Percentiles rank a stretch among this genome's conserved stretches.
phyloP scores from a whole-genome alignment of 64 coral and sea anemone species.

The Astreopora myriophthalma region DNA sequence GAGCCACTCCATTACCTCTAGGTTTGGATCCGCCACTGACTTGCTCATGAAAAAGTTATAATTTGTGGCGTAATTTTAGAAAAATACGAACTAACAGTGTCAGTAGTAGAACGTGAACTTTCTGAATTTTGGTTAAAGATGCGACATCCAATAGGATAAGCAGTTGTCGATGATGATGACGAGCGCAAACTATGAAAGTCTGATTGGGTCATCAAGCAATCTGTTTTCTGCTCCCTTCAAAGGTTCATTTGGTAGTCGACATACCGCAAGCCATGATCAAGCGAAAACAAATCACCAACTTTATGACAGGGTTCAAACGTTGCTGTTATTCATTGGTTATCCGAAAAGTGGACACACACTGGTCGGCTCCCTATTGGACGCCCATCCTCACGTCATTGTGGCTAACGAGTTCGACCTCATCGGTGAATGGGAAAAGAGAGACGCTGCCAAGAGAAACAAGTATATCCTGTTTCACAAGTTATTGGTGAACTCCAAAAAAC shows the following conservation, averaged over 20 bases:
- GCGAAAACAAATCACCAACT: constrained; percentile 1
- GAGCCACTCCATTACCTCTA: no score
- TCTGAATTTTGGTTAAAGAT: no score
- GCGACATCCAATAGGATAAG: no score
- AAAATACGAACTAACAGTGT: no score
- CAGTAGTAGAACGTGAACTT: no score
- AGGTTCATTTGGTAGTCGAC: neutral
- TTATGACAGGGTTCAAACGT: constrained; percentile 76
- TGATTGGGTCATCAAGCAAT: no score
- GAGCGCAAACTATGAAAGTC: no score
- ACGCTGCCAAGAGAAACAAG: constrained; percentile 53
- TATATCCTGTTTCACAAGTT: constrained; percentile 91
- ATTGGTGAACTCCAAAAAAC: constrained; percentile 67
- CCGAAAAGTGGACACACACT: constrained; percentile 92
- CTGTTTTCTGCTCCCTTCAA: neutral
- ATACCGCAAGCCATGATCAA: neutral
- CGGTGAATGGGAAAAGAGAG: constrained; percentile 73
- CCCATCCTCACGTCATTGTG: constrained; percentile 81
- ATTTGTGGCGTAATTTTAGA: no score
- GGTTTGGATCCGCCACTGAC: no score
- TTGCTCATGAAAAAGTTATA: no score
- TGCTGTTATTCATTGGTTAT: constrained; percentile 91
- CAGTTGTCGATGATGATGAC: no score
- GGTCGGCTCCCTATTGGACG: constrained; percentile 87
- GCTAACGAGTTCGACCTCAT: constrained; percentile 93